These are phyloP conservation scores for Pocillopora verrucosa DNA, from an alignment of 64 coral and sea anemone species.

Conservation along the genomic window DNA sequence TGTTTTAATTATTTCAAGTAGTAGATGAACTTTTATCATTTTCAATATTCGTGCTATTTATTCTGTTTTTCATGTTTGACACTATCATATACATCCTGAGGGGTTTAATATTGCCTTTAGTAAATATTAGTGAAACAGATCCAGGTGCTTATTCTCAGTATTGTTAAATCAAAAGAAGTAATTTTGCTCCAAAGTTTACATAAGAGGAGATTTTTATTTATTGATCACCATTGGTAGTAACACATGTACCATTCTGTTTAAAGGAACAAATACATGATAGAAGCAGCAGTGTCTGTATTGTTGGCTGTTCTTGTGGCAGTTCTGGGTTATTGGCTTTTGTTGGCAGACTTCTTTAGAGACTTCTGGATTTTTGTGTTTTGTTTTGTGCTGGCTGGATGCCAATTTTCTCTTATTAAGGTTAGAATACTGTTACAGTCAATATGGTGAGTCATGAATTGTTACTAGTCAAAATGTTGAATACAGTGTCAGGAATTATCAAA, in stretches of 20 bases:
- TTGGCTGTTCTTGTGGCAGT: constrained; percentile 84
- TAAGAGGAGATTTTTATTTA: not conserved
- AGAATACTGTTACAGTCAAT: not conserved
- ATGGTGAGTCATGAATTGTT: too few species aligned
- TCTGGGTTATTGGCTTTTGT: constrained; percentile 89
- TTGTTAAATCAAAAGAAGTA: not conserved
- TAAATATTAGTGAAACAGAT: too few species aligned
- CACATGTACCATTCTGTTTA: not conserved
- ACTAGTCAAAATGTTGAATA: too few species aligned
- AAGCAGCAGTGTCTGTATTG: constrained; percentile 78
- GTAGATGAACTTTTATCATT: too few species aligned
- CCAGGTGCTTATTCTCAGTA: not conserved
- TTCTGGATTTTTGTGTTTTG: constrained; percentile 99
- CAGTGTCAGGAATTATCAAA: too few species aligned
- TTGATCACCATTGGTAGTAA: not conserved
- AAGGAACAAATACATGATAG: constrained; percentile 88
- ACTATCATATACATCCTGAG: too few species aligned
- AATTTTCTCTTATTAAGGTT: constrained; percentile 96
- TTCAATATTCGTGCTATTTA: too few species aligned
- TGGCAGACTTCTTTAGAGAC: constrained; percentile 88
- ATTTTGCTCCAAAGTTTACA: not conserved
- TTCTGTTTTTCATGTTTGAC: too few species aligned
- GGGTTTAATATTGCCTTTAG: too few species aligned
- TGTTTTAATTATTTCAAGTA: too few species aligned
- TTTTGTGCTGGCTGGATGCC: constrained; percentile 94